Base-by-base conservation (phyloP, 2,113 vertebrate genomes). In the Cryptomyrus ogoouensis region DNA sequence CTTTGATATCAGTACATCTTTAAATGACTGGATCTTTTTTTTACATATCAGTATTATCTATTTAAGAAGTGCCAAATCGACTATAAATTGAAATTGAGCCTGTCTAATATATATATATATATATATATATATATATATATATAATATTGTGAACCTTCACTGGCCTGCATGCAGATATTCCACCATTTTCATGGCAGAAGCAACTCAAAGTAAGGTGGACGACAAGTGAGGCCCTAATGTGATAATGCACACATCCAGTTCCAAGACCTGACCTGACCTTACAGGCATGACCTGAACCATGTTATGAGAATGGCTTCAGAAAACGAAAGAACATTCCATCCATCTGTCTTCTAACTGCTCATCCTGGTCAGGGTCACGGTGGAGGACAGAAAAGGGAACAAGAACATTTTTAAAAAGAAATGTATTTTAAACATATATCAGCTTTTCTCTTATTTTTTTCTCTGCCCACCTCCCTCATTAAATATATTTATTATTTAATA, bases 1-100 rank as follows among this genome's bases (percentile, higher is more conserved):
- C 96, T 98, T 95, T 97, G 96, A 97, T 95, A 95, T 94, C 95
- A 94, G 94, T 95, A 94, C 93, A 94, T 94, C 93, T 94, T 91
- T 15, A 92, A 93, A 93, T 94, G 94, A 93, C 92, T 90, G 74
- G 46, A 85, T 85, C 47, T 24, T 39, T 12, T 13, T 85, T 17
- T 84, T 87, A 39, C 27, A 74, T 89, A 90, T 91, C 90, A 91
- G 88, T 90, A 88, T 88, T 52, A 21, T 80, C 77, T 49, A n/a
- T 49, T 44, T 39, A 80, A 42, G 39, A 80, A 19, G 74, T 19
- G 27, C 74, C 74, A 80, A 80, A 80, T 39, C 15, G 31, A 39
- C 27, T 7, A 39, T 39, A 80, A 80, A 80, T 77, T 77, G 74
- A 77, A 77, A 77, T 39, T 77, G 7, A 17, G 5, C 15, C 15